Percentiles rank a stretch among this genome's conserved stretches.
Evolutionary conservation across 2,888 invertebrate species (phyloP).

Genomic region (Eupithecia dodoneata): DNA sequence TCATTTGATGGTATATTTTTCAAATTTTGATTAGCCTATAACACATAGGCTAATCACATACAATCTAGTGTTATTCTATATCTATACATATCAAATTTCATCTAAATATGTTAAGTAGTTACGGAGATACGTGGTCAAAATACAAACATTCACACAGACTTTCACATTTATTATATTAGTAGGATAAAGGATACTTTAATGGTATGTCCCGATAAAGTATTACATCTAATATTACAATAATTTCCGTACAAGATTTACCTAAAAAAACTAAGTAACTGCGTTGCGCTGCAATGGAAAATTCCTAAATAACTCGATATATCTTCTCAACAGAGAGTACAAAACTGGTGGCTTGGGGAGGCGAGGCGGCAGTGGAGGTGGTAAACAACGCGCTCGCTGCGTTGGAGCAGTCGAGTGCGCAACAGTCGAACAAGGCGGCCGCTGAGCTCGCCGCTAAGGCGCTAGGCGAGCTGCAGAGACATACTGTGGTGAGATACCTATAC

Average conservation of each 20-base stretch:
- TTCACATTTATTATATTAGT: no score
- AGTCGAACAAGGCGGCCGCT: conserved; percentile 62
- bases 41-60: no score
- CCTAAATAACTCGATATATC: background rate
- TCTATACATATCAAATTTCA: no score
- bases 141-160: no score
- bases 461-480: conserved; percentile 60
- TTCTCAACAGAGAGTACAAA: conserved; percentile 34
- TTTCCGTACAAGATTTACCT: background rate
- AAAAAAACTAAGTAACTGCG: background rate
- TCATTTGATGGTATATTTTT: background rate
- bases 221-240: no score
- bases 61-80: no score
- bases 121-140: no score
- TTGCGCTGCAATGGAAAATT: no score
- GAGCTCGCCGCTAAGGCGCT: conserved; percentile 66
- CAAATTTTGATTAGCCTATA: no score
- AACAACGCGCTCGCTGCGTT: conserved; percentile 64
- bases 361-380: conserved; percentile 67
- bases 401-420: conserved; percentile 62
- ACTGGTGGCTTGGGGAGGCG: conserved; percentile 63
- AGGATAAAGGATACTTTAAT: no score
- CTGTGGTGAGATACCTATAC: conserved; percentile 51
- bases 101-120: no score
- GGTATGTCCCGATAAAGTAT: no score